Percentiles rank a stretch among this genome's conserved stretches.
These are phyloP conservation scores for Hucho hucho DNA, from an alignment of 2,113 vertebrate genomes.

Conservation along the genomic window DNA sequence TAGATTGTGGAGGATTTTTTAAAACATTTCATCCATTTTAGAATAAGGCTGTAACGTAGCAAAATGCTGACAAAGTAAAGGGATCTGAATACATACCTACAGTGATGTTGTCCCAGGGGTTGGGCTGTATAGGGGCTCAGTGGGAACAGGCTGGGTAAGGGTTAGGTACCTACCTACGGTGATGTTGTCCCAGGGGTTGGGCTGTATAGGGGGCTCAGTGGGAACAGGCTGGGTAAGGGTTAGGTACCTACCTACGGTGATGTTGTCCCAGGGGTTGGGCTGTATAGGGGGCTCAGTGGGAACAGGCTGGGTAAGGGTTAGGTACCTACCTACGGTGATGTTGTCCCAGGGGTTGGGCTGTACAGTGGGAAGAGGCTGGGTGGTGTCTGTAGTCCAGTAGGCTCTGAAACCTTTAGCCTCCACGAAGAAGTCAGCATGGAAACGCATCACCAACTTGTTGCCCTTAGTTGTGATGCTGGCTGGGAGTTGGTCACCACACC, in stretches of 20 bases:
- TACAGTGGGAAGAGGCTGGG: conserved; percentile 15
- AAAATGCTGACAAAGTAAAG: too few species aligned
- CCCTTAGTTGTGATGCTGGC: conserved; percentile 50
- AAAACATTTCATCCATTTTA: too few species aligned
- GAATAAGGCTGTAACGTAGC: too few species aligned
- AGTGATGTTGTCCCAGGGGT: conserved; percentile 72
- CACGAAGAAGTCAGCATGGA: conserved; percentile 67
- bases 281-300: conserved; percentile 69
- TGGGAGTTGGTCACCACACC: conserved; percentile 68
- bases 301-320: conserved; percentile 33
- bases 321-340: too few species aligned
- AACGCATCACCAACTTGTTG: conserved; percentile 66
- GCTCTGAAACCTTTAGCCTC: conserved; percentile 76
- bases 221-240: conserved; percentile 26
- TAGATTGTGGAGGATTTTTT: too few species aligned
- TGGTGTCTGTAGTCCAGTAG: conserved; percentile 42
- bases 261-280: conserved; percentile 74
- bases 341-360: conserved; percentile 29
- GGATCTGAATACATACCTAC: conserved; percentile 55
- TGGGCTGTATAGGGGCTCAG: conserved; percentile 67
- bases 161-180: too few species aligned
- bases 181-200: conserved; percentile 76
- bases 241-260: conserved; percentile 62
- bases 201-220: conserved; percentile 51
- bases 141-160: conserved; percentile 54